These are phyloP conservation scores for Artemia sp. DNA, from an alignment of 2,888 invertebrate species.

Conservation along the genomic window DNA sequence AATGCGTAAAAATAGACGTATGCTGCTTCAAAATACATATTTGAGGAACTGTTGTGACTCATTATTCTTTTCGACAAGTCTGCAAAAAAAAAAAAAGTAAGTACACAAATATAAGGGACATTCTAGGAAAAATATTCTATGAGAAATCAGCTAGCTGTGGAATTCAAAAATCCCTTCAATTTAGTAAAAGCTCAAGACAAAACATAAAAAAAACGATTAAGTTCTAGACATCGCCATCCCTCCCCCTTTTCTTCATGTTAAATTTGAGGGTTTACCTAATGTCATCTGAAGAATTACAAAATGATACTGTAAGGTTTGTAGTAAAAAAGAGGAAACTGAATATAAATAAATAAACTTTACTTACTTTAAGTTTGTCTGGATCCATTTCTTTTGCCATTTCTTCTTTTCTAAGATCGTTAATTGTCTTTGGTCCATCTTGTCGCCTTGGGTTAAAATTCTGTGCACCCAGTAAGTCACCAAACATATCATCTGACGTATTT, in stretches of 20 bases:
- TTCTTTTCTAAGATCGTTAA: slow-evolving; percentile 80
- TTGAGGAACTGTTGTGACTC: too few species aligned
- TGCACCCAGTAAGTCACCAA: slow-evolving; percentile 74
- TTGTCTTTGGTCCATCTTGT: slow-evolving; percentile 60
- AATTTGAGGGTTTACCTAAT: neutral
- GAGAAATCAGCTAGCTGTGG: too few species aligned
- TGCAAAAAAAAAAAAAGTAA: too few species aligned
- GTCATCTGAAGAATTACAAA: neutral
- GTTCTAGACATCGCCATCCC: too few species aligned
- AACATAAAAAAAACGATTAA: too few species aligned
- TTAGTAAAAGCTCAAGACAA: neutral
- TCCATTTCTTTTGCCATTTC: slow-evolving; percentile 73
- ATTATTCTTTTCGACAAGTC: too few species aligned
- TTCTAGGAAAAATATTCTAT: too few species aligned
- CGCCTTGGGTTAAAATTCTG: slow-evolving; percentile 56
- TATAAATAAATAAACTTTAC: slow-evolving; percentile 23
- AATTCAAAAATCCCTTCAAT: neutral
- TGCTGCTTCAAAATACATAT: too few species aligned
- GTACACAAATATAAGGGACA: too few species aligned
- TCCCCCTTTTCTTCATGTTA: neutral
- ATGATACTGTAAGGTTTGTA: neutral
- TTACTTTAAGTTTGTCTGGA: slow-evolving; percentile 69
- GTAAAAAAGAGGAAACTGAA: neutral
- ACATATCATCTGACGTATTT: slow-evolving; percentile 47
- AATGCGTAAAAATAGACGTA: too few species aligned